Percentiles rank a stretch among this genome's conserved stretches.
phyloP scores from a whole-genome alignment of 2,888 invertebrate species.

The Orthosia cruda region DNA sequence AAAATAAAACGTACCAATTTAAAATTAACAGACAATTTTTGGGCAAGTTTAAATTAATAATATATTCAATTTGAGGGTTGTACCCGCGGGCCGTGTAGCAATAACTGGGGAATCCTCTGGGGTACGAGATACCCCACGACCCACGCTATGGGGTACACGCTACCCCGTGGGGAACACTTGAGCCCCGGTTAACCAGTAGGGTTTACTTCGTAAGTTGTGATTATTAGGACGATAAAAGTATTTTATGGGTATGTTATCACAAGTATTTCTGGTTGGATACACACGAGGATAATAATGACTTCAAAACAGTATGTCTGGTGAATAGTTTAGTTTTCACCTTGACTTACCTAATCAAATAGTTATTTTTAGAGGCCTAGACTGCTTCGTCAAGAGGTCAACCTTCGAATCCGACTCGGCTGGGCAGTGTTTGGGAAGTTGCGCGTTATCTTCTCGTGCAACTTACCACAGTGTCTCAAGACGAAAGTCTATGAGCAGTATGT shows the following conservation, averaged over 20 bases:
- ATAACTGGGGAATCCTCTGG: conserved; percentile 80
- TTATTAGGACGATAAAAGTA: conserved; percentile 79
- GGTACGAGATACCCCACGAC: conserved; percentile 63
- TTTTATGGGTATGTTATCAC: conserved; percentile 71
- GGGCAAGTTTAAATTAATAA: conserved; percentile 81
- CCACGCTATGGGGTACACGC: conserved; percentile 77
- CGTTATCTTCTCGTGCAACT: no score
- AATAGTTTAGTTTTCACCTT: conserved; percentile 9
- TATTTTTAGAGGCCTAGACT: background rate
- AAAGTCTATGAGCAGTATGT: no score
- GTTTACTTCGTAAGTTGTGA: conserved; percentile 70
- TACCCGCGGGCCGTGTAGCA: conserved; percentile 72
- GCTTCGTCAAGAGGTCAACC: no score
- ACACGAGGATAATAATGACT: conserved; percentile 31
- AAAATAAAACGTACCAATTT: conserved; percentile 54
- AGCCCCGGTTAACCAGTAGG: conserved; percentile 74
- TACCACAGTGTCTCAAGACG: no score
- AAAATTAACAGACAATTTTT: conserved; percentile 77
- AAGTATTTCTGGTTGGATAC: conserved; percentile 38
- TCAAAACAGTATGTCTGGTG: conserved; percentile 35
- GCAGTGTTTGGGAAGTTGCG: no score
- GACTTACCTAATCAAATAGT: conserved; percentile 3
- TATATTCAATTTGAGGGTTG: conserved; percentile 83
- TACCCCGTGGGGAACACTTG: conserved; percentile 88
- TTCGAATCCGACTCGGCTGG: no score